Evolutionary conservation across 2,888 invertebrate species (phyloP), one percentile per base, ranked within the genome.

Genomic region (Synergus gifuensis): DNA sequence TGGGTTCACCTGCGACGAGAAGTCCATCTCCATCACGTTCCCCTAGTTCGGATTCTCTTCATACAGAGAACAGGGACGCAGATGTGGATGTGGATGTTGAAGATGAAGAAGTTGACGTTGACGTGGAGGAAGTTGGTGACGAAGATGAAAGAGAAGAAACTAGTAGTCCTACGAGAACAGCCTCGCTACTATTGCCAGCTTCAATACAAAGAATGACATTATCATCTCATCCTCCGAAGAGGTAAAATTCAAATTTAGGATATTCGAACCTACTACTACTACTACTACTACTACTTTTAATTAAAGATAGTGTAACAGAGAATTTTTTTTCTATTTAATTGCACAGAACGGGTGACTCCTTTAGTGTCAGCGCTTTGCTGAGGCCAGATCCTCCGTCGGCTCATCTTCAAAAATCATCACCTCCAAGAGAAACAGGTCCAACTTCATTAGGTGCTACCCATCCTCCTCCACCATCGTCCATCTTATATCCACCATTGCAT

Each of bases 281-380:
- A 54, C 4, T 54, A 9, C n/a, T 58, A 16, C 7, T 58, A n/a
- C 3, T n/a, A 58, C 8, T 58, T 58, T 5, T 58, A 0, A 9
- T n/a, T n/a, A 18, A 40, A 2, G 16, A 64, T 40, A 64, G 16
- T 16, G 9, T n/a, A 5, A 28, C 28, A 28, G 18, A 18, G n/a
- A 9, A 42, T 1, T 64, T 40, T 64, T 64, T 64, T 76, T 14
- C 4, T 42, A 18, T 9, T 1, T 14, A 36, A 42, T 66, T 77
- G 54, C 96, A 96, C 91, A 95, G 96, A 93, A 97, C 96, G 16
- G 89, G 88, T 44, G 97, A 97, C 92, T 94, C 96, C 40, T 97
- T 97, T 92, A 97, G 97, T 78, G 97, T 97, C 62, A 96, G 96
- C 83, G 97, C 97, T 0, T 93, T 97, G 54, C 92, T 97, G 69